Percentiles rank a stretch among this genome's conserved stretches.
Evolutionary conservation across 2,888 invertebrate species (phyloP).

Genomic region (Serripes groenlandicus): DNA sequence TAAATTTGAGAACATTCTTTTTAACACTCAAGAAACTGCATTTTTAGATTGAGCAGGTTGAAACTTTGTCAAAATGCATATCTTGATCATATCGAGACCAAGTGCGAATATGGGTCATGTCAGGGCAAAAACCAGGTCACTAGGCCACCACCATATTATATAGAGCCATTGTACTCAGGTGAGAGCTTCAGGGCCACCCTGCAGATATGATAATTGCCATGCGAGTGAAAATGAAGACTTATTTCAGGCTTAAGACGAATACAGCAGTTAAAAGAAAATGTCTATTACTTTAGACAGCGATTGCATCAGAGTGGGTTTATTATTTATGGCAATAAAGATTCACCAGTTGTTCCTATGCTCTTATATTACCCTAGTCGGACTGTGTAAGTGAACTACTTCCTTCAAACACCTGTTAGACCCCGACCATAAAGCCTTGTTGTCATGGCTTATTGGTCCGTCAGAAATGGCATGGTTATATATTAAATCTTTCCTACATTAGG

Average conservation of each 20-base stretch:
- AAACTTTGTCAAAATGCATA: too few species aligned
- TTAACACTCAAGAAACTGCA: too few species aligned
- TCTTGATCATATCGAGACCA: too few species aligned
- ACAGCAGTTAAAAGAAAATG: constrained; percentile 92
- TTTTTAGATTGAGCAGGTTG: too few species aligned
- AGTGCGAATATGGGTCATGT: too few species aligned
- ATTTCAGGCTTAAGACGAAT: constrained; percentile 88
- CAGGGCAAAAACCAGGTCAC: too few species aligned
- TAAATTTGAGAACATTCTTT: too few species aligned
- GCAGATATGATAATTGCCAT: too few species aligned
- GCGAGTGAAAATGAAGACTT: not conserved
- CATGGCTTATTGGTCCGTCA: not conserved
- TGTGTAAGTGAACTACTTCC: constrained; percentile 89
- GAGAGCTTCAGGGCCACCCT: too few species aligned
- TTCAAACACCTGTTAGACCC: constrained; percentile 5
- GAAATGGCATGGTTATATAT: not conserved
- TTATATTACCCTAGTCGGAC: constrained; percentile 98
- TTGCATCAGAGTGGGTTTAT: constrained; percentile 96
- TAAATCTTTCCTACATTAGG: not conserved
- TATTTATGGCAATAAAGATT: constrained; percentile 96
- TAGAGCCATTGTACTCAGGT: too few species aligned
- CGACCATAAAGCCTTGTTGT: not conserved
- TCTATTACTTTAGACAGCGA: constrained; percentile 92
- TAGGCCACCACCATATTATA: too few species aligned
- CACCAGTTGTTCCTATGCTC: constrained; percentile 98